Base-by-base conservation (phyloP, 2,888 invertebrate genomes). In the Seira ritae region DNA sequence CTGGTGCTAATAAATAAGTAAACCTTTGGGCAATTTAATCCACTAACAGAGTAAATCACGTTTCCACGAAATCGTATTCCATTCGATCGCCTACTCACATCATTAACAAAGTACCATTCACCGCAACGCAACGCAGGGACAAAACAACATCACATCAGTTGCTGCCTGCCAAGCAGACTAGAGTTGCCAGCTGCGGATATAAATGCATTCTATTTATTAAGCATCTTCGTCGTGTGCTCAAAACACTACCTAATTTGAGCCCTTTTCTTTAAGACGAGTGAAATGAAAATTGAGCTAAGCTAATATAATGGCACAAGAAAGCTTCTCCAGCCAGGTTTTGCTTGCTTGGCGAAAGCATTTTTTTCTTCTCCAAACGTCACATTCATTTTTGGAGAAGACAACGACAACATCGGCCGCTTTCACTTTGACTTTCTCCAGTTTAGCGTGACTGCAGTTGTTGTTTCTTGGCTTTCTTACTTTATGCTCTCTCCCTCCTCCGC, bases 401-500 rank as follows among this genome's bases (percentile, higher is more conserved):
- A 31, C n/a, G n/a, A n/a, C n/a, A n/a, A n/a, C n/a, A n/a, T n/a
- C n/a, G n/a, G n/a, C 50, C 17, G 50, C 50, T 50, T 50, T n/a
- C 50, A 50, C 50, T 50, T 50, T 31, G 15, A 50, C 50, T 50
- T 50, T 50, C 17, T 50, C 50, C 50, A 8, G 15, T 50, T n/a
- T 50, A 50, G 50, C 50, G 50, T 50, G 50, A 8, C 50, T 50
- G 50, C 50, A 50, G 50, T 70, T 70, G 46, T 20, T 46, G 70
- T 70, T n/a, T 46, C 19, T 37, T 37, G 37, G 1, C 31, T 68
- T 68, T 68, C 17, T 37, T 42, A 1, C 37, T 37, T 68, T 24
- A 20, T 24, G 10, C 24, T 66, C n/a, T 66, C 17, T 24, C 4
- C 55, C 24, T 42, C 6, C 22, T 65, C 20, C 15, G 50, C 50